phyloP scores from a whole-genome alignment of 1,140 invertebrate genomes.

The Drosophila gunungcola region DNA sequence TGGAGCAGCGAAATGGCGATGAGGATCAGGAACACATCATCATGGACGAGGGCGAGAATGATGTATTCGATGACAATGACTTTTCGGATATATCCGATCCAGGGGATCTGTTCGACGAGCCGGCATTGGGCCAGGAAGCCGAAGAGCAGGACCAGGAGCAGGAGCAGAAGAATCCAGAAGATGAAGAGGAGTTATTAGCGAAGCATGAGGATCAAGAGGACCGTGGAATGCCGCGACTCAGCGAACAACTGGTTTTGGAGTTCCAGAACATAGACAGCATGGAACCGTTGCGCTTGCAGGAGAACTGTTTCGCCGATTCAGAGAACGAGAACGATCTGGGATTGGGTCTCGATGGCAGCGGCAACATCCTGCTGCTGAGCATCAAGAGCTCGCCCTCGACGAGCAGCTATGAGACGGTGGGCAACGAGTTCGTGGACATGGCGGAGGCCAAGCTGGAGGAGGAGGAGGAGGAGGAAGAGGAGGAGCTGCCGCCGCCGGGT shows the following conservation, averaged over 20 bases:
- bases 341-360: conserved; percentile 55
- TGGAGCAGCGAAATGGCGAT: conserved; percentile 80
- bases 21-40: conserved; percentile 20
- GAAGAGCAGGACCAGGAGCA: conserved; percentile 11
- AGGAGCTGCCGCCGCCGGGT: conserved; percentile 24
- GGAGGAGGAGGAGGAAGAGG: conserved; percentile 41
- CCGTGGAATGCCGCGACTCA: conserved; percentile 16
- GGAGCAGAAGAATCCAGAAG: background rate
- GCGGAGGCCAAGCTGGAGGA: conserved; percentile 51
- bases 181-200: background rate
- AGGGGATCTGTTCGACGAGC: conserved; percentile 72
- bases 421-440: conserved; percentile 80
- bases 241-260: conserved; percentile 67
- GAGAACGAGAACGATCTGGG: conserved; percentile 65
- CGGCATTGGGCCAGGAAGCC: conserved; percentile 31
- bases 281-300: conserved; percentile 74
- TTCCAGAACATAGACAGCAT: conserved; percentile 75
- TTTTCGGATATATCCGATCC: conserved; percentile 84
- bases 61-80: conserved; percentile 82
- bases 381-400: conserved; percentile 84
- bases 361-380: conserved; percentile 67
- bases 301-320: conserved; percentile 78
- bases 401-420: conserved; percentile 84
- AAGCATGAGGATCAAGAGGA: background rate
- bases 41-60: conserved; percentile 46